phyloP scores from a whole-genome alignment of 2,888 invertebrate genomes.

The Xestia c-nigrum region DNA sequence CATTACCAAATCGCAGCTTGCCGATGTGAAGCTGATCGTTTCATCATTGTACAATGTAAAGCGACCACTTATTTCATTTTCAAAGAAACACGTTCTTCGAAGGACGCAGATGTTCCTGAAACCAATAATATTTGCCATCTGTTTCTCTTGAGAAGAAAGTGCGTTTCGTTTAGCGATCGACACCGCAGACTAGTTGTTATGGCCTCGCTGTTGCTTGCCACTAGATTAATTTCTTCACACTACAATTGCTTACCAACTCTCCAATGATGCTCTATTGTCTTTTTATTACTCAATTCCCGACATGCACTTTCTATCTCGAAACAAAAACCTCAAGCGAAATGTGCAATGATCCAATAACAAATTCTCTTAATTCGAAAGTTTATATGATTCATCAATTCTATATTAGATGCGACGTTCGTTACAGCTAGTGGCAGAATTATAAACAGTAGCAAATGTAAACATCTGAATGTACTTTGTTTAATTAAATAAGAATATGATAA shows the following conservation, averaged over 20 bases:
- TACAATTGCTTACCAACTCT: slow-evolving; percentile 70
- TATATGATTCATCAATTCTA: slow-evolving; percentile 48
- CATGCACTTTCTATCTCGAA: slow-evolving; percentile 76
- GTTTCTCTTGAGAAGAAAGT: slow-evolving; percentile 75
- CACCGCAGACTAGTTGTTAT: slow-evolving; percentile 70
- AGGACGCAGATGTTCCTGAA: slow-evolving; percentile 64
- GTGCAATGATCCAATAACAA: slow-evolving; percentile 59
- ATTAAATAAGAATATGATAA: not conserved
- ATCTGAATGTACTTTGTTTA: not conserved
- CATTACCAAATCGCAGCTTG: slow-evolving; percentile 72
- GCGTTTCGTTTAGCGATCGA: slow-evolving; percentile 71
- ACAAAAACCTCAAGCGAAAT: slow-evolving; percentile 55
- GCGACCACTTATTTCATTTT: slow-evolving; percentile 51
- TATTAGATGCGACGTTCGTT: not conserved
- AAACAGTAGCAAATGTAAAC: slow-evolving; percentile 4
- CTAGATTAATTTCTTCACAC: slow-evolving; percentile 76
- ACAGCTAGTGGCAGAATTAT: not conserved
- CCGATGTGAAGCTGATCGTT: slow-evolving; percentile 60
- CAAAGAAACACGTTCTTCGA: slow-evolving; percentile 58
- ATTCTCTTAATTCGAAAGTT: slow-evolving; percentile 61
- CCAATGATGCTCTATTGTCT: slow-evolving; percentile 77
- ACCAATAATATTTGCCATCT: slow-evolving; percentile 65
- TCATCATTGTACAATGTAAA: slow-evolving; percentile 67
- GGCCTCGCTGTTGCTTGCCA: slow-evolving; percentile 70
- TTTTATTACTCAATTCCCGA: slow-evolving; percentile 68